Evolutionary conservation across 2,888 invertebrate genomes (phyloP), one percentile per base, ranked within the genome.

Genomic region (Eugnorisma glareosa): DNA sequence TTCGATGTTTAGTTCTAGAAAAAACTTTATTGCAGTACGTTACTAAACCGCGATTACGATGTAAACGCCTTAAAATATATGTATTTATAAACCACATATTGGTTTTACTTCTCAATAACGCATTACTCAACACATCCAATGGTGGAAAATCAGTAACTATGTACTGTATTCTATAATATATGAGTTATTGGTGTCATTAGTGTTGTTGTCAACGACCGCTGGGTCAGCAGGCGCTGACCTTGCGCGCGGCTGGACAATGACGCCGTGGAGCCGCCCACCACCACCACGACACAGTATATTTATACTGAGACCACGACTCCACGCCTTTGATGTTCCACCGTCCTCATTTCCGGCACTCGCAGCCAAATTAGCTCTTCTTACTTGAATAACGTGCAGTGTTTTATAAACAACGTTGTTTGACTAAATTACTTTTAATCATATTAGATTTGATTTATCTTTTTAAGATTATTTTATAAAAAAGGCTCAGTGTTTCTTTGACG

Each of bases 201-300:
- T 31, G 67, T 67, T 70, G 83, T 86, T 74, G 83, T 79, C 74
- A 84, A 86, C 73, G 74, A 75, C 79, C 77, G 86, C 76, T 69
- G 74, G 86, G 88, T 86, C 86, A 86, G 28, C 88, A 84, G 28
- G 83, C 73, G 61, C 73, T 71, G 82, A 75, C 86, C 88, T 88
- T 88, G 86, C 51, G 61, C 67, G 70, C 48, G 54, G 74, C 76
- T 75, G 79, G 77, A 82, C 83, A 86, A 77, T 79, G 81, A 81
- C 82, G 63, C 64, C 67, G 63, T 40, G 45, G 61, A 67, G 74
- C 69, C 79, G 82, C 85, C 88, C 79, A 80, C 75, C 63, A 48
- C 54, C 64, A 59, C 43, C 51, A n/a, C 43, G 45, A 67, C 48
- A n/a, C n/a, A n/a, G n/a, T n/a, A n/a, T n/a, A n/a, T n/a, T n/a